Evolutionary conservation across 1,140 invertebrate species (phyloP).

Genomic region (Cotesia typhae): DNA sequence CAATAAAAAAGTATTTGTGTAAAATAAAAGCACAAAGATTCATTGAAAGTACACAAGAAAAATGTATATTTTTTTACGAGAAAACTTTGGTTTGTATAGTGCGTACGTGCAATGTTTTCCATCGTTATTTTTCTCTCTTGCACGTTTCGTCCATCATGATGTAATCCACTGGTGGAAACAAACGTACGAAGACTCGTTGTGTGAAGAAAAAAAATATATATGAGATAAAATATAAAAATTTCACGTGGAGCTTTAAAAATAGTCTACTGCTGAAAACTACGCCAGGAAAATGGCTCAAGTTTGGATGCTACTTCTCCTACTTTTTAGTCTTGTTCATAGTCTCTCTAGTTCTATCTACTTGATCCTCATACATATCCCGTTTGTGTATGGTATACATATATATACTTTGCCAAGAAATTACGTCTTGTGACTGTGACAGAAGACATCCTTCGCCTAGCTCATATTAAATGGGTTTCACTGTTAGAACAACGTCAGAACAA

Average conservation of each 20-base stretch:
- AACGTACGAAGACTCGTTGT: slow-evolving; percentile 43
- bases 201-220: slow-evolving; percentile 25
- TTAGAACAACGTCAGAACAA: slow-evolving; percentile 53
- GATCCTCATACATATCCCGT: too few species aligned
- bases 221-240: not conserved
- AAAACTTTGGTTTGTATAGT: slow-evolving; percentile 31
- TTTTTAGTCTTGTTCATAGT: too few species aligned
- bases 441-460: slow-evolving; percentile 39
- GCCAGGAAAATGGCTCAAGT: too few species aligned
- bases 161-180: slow-evolving; percentile 32
- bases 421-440: slow-evolving; percentile 13
- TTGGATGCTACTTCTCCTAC: too few species aligned
- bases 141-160: slow-evolving; percentile 21
- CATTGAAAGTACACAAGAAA: slow-evolving; percentile 24
- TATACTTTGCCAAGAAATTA: slow-evolving; percentile 28
- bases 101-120: slow-evolving; percentile 18
- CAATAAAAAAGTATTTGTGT: not conserved
- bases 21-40: slow-evolving; percentile 13
- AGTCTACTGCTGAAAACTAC: too few species aligned
- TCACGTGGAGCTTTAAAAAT: too few species aligned
- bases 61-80: slow-evolving; percentile 31
- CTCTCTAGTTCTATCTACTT: too few species aligned
- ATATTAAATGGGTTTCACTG: slow-evolving; percentile 58
- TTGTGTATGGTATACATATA: too few species aligned
- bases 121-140: not conserved